Evolutionary conservation across 2,113 vertebrate genomes (phyloP), one percentile per base, ranked within the genome.

Genomic region (Vidua macroura): DNA sequence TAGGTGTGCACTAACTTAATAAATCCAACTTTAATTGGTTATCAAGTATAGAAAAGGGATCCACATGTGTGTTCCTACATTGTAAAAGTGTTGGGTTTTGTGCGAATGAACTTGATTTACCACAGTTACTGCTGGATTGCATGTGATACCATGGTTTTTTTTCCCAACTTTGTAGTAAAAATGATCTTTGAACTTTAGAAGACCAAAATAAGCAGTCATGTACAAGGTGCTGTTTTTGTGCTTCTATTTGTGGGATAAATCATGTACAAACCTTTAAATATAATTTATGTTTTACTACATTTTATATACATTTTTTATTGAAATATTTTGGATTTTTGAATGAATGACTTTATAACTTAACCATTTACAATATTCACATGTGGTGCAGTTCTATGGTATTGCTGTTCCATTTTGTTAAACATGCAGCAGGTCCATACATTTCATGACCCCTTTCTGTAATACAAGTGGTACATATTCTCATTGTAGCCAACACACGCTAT

Each of bases 271-370:
- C 96, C 86, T 96, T 96, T 79, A 98, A 97, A 95, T 99, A 97
- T 99, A 98, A 99, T 98, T 99, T 98, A 99, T 98, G 97, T 98
- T 98, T 97, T 97, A 96, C 95, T 95, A 93, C 90, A 77, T 97
- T 98, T 98, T 95, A 96, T 98, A 97, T 97, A 88, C 83, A 25
- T 79, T 81, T 97, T 98, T 97, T 92, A 55, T 94, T 86, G 85
- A 97, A 96, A 88, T 97, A 93, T 96, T 96, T 96, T 96, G 94
- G 92, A 91, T 72, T 94, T 94, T 97, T 92, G 37, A 93, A 95
- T 94, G 88, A 97, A 97, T 96, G 88, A 87, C 72, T 95, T 93
- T 93, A 92, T 98, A 98, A 98, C 97, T 98, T 98, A 97, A 97
- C 94, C 96, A 95, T 98, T 97, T 95, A 97, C 74, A 53, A 85